Conservation (phyloP, 2,113 vertebrate species). For the Callaeas wilsoni region DNA sequence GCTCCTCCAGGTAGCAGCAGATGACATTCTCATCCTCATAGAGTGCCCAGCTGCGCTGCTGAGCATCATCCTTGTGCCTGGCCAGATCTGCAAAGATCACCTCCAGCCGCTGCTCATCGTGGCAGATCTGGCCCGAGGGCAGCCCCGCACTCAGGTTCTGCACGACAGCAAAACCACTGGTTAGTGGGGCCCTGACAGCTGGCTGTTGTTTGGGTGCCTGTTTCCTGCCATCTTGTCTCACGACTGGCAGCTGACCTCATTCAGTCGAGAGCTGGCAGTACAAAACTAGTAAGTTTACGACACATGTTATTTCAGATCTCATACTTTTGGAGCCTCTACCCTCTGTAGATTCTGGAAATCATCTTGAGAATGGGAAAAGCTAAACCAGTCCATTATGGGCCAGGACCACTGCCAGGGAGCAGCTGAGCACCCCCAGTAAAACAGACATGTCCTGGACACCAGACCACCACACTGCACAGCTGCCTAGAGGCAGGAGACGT, state of each 20-base stretch:
- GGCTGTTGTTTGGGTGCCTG: neutral
- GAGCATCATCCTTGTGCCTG: constrained; percentile 88
- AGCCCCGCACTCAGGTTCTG: constrained; percentile 83
- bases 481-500: neutral
- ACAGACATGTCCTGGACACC: neutral
- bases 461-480: neutral
- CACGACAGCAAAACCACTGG: neutral
- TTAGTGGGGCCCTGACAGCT: neutral
- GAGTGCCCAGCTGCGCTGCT: constrained; percentile 91
- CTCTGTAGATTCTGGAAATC: neutral
- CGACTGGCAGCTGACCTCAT: constrained; percentile 6
- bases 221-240: neutral
- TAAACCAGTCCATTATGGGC: neutral
- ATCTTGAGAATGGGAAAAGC: neutral
- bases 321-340: neutral
- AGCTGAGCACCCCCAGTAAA: neutral
- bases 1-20: constrained; percentile 81
- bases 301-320: neutral
- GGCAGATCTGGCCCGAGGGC: constrained; percentile 93
- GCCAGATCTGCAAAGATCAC: constrained; percentile 94
- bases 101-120: constrained; percentile 92
- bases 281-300: neutral
- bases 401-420: neutral
- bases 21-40: constrained; percentile 81
- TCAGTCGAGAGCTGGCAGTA: constrained; percentile 19